phyloP scores from a whole-genome alignment of 64 coral and sea anemone genomes.

The Orbicella faveolata region DNA sequence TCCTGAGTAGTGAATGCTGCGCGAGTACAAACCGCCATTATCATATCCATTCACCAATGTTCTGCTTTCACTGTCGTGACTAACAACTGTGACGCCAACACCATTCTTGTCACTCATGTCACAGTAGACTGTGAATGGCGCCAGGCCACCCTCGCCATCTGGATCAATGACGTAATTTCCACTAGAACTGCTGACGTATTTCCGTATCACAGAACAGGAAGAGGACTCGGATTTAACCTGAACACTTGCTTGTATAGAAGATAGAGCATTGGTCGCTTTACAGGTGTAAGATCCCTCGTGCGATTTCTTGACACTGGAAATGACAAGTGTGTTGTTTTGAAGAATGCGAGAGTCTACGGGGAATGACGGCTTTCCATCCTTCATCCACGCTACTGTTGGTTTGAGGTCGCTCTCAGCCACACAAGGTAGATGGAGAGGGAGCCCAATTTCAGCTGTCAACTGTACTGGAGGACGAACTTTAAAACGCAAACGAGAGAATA shows the following conservation, averaged over 20 bases:
- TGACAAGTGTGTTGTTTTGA: background rate
- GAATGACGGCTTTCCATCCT: background rate
- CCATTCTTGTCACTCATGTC: constrained; percentile 45
- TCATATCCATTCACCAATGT: background rate
- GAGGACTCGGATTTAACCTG: background rate
- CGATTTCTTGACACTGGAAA: background rate
- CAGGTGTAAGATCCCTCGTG: background rate
- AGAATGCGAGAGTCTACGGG: background rate
- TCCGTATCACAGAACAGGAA: constrained; percentile 19
- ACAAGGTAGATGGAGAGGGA: constrained; percentile 25
- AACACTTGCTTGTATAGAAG: background rate
- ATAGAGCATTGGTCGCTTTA: background rate
- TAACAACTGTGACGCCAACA: constrained; percentile 41
- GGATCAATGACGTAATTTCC: constrained; percentile 51
- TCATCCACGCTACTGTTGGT: constrained; percentile 45
- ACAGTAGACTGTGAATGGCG: constrained; percentile 36
- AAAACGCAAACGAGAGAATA: background rate
- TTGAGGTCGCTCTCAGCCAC: constrained; percentile 15
- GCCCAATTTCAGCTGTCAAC: background rate
- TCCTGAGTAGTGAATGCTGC: constrained; percentile 2
- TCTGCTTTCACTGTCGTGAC: constrained; percentile 30
- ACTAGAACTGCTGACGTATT: background rate
- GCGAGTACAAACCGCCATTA: background rate
- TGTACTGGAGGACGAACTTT: background rate
- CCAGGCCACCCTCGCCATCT: background rate